Evolutionary conservation across 2,797 vertebrate species (phyloP), one percentile per base, ranked within the genome.

Genomic region (Oceanodroma leucorhoa): DNA sequence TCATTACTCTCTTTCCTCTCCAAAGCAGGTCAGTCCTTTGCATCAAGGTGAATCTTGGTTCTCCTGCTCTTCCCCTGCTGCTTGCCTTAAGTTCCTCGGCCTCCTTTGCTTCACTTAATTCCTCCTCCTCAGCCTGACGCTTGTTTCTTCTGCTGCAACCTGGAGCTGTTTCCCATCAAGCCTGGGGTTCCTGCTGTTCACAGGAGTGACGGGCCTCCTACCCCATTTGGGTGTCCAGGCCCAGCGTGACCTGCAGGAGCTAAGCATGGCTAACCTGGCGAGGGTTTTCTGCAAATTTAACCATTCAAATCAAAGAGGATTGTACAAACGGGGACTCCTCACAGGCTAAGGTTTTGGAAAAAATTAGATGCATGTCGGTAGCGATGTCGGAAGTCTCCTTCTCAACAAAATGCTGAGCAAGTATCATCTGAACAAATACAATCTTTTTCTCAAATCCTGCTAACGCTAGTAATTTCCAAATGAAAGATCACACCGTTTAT

Each of bases 401-500:
- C 22, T 48, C 34, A 46, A 10, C 43, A 62, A 83, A 89, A 87
- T 0, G 2, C 51, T 34, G 32, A 0, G 1, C 43, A 87, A 75
- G 36, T 57, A 38, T 58, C 7, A n/a, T 79, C 48, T 34, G 13
- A 4, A 2, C 16, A 15, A 64, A 48, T 26, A 32, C 27, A 55
- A 32, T 38, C 16, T 83, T 89, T 29, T 62, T 85, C 24, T 75
- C 50, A 54, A 85, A 43, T 76, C 36, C 54, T 77, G 32, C 20
- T 71, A 73, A 40, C 43, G 11, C 54, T 51, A 43, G 18, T 65
- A 26, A 82, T 65, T 73, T 92, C 61, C 60, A 91, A 90, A 77
- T 82, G 36, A 92, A 94, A 93, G 46, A 80, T 65, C 65, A 72
- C 36, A 71, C 20, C 19, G 75, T 60, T 89, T 54, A 32, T 76